Evolutionary conservation across 2,113 vertebrate species (phyloP).

Genomic region (Labeo rohita): DNA sequence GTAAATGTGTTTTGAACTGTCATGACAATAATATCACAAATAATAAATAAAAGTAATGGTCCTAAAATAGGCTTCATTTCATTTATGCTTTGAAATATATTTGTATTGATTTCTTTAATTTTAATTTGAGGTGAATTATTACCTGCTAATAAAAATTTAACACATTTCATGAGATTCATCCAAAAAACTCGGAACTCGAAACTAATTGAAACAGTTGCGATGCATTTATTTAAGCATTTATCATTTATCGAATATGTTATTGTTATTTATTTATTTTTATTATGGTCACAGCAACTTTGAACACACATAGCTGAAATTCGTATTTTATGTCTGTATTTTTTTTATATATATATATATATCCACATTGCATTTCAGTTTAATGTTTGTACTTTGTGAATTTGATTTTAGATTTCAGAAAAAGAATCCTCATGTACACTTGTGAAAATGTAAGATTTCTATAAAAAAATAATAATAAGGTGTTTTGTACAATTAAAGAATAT

Average conservation of each 20-base stretch:
- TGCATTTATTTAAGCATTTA: conserved; percentile 79
- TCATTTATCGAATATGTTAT: conserved; percentile 65
- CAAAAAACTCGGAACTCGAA: neutral
- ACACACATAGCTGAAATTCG: conserved; percentile 50
- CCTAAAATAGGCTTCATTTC: neutral
- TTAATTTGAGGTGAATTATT: neutral
- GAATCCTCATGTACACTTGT: conserved; percentile 91
- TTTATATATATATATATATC: conserved; percentile 21
- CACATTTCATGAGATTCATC: conserved; percentile 65
- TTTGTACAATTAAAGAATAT: conserved; percentile 82
- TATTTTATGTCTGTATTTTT: conserved; percentile 53
- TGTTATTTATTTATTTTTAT: conserved; percentile 58
- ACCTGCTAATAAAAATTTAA: neutral
- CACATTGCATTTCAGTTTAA: conserved; percentile 38
- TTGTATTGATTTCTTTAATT: neutral
- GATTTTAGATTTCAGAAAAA: conserved; percentile 73
- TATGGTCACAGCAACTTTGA: conserved; percentile 69
- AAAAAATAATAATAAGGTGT: conserved; percentile 75
- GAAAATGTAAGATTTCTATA: conserved; percentile 99
- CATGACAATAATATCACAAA: neutral
- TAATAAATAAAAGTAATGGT: neutral
- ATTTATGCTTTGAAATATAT: neutral
- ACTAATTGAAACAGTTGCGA: conserved; percentile 50
- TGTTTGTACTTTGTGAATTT: conserved; percentile 80
- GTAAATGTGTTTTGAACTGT: neutral